Evolutionary conservation across 2,797 vertebrate species (phyloP).

Genomic region (Moxostoma hubbsi): DNA sequence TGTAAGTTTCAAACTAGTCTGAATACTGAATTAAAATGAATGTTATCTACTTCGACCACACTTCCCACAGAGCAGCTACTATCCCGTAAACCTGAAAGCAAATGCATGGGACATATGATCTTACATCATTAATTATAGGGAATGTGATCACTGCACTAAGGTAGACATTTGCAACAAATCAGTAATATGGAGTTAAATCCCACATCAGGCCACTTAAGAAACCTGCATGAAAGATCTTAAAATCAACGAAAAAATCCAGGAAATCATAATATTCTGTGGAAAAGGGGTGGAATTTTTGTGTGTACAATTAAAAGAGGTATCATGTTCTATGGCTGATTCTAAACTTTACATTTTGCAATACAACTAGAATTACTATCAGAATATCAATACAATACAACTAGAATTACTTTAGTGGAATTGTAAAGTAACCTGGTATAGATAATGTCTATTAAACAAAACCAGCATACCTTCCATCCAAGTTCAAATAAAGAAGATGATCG

Average conservation of each 20-base stretch:
- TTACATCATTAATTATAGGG: conserved; percentile 88
- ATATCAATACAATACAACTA: too few relatives aligned
- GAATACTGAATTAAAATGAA: conserved; percentile 2
- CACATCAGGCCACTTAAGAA: conserved; percentile 82
- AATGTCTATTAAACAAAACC: too few relatives aligned
- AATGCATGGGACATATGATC: neutral
- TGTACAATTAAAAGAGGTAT: neutral
- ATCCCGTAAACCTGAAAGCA: conserved; percentile 83
- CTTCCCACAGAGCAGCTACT: conserved; percentile 87
- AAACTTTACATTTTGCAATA: too few relatives aligned
- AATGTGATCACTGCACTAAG: conserved; percentile 86
- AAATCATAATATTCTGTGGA: neutral
- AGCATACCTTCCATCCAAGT: too few relatives aligned
- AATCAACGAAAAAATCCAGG: neutral
- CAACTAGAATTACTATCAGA: too few relatives aligned
- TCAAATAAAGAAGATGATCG: too few relatives aligned
- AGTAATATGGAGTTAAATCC: conserved; percentile 85
- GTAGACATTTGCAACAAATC: conserved; percentile 87
- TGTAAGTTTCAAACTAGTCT: neutral
- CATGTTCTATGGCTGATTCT: neutral
- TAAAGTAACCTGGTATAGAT: too few relatives aligned
- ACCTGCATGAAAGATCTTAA: conserved; percentile 54
- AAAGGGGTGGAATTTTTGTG: neutral
- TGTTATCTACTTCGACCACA: conserved; percentile 72
- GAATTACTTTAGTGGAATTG: neutral